Evolutionary conservation across 2,888 invertebrate species (phyloP).

Genomic region (Craniophora ligustri): DNA sequence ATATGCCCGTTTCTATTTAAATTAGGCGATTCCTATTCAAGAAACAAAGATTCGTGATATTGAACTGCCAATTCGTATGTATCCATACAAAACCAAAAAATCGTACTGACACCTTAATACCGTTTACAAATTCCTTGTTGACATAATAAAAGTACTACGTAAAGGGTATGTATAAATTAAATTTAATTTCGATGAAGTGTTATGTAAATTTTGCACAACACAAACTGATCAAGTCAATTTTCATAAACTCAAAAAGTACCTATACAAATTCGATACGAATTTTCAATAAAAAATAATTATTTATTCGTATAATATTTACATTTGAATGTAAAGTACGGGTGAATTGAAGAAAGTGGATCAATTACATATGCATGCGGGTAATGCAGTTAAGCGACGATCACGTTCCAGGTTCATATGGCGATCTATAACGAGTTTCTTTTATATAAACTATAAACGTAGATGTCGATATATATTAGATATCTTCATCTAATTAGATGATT

Average conservation of each 20-base stretch:
- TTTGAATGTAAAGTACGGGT: constrained; percentile 27
- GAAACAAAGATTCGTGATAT: constrained; percentile 5
- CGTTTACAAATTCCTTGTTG: no score
- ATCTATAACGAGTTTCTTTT: background rate
- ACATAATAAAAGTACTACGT: no score
- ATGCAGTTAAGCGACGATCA: constrained; percentile 6
- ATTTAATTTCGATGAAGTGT: no score
- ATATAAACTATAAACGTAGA: no score
- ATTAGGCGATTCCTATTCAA: constrained; percentile 36
- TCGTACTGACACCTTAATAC: no score
- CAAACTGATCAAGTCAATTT: no score
- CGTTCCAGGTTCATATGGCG: constrained; percentile 7
- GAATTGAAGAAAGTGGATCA: constrained; percentile 46
- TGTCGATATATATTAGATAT: background rate
- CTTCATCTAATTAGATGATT: no score
- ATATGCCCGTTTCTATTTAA: constrained; percentile 33
- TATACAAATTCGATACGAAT: background rate
- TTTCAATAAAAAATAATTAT: background rate
- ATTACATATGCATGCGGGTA: constrained; percentile 34
- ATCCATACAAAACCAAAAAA: background rate
- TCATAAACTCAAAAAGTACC: background rate
- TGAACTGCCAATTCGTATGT: background rate
- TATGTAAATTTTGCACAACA: no score
- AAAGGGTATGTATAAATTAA: no score
- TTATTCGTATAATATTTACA: constrained; percentile 7